phyloP scores from a whole-genome alignment of 2,888 invertebrate species.

The Drosophila pseudotakahashii region DNA sequence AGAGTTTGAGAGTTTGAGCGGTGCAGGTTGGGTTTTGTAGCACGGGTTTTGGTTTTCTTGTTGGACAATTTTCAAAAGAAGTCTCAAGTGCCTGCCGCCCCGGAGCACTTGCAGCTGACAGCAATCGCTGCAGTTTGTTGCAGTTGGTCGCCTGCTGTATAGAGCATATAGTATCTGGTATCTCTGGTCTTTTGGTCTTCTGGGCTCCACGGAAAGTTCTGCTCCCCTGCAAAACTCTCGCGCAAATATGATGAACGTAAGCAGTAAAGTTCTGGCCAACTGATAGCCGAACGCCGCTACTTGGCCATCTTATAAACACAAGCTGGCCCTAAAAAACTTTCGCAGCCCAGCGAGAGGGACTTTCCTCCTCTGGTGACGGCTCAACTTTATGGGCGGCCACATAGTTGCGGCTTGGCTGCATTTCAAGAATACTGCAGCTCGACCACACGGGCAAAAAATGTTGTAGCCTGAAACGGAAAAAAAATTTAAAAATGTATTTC shows the following conservation, averaged over 20 bases:
- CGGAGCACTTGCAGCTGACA: constrained; percentile 39
- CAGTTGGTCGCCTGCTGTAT: constrained; percentile 40
- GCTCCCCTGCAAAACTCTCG: constrained; percentile 56
- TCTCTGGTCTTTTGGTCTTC: constrained; percentile 50
- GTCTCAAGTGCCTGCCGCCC: constrained; percentile 71
- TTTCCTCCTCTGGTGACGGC: constrained; percentile 45
- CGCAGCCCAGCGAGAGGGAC: constrained; percentile 46
- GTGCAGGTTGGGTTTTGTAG: constrained; percentile 6
- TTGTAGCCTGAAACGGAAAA: no score
- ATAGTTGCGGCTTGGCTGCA: constrained; percentile 65
- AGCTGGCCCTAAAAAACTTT: constrained; percentile 70
- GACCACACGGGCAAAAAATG: background rate
- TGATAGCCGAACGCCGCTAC: constrained; percentile 65
- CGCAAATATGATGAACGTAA: constrained; percentile 81
- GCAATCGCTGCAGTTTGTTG: constrained; percentile 40
- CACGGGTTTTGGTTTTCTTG: constrained; percentile 48
- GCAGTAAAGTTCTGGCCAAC: constrained; percentile 80
- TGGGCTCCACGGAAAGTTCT: constrained; percentile 42
- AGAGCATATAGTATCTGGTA: constrained; percentile 27
- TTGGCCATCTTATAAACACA: constrained; percentile 54
- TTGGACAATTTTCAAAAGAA: constrained; percentile 78
- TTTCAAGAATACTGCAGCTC: constrained; percentile 59
- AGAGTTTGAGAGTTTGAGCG: constrained; percentile 27
- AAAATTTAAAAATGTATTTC: no score
- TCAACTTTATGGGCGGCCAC: constrained; percentile 71